Percentiles rank a stretch among this genome's conserved stretches.
These are phyloP conservation scores for Cranoglanis bouderius DNA, from an alignment of 2,113 vertebrate genomes.

Conservation along the genomic window DNA sequence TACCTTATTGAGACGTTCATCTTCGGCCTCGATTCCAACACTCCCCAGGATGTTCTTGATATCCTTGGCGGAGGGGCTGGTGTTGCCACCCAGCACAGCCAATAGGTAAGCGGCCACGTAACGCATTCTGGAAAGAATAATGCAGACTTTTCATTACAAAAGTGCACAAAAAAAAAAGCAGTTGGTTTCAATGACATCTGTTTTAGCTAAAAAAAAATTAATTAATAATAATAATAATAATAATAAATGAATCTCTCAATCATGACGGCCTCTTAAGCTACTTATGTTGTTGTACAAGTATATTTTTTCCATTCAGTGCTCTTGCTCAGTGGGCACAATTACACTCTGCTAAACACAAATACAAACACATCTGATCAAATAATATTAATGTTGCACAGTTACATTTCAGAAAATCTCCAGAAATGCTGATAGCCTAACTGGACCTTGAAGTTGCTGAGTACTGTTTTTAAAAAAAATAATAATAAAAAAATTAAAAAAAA, in stretches of 20 bases:
- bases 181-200: neutral
- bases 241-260: neutral
- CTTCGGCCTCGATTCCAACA: conserved; percentile 81
- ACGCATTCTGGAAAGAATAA: conserved; percentile 76
- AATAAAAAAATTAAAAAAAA: too few relatives aligned
- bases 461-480: too few relatives aligned
- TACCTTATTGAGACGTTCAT: conserved; percentile 78
- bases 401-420: neutral
- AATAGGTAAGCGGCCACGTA: conserved; percentile 87
- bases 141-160: neutral
- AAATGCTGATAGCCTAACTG: neutral
- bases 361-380: neutral
- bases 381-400: neutral
- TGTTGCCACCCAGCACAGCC: conserved; percentile 79
- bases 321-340: neutral
- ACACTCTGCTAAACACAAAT: neutral
- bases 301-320: neutral
- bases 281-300: neutral
- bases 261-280: neutral
- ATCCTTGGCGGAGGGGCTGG: conserved; percentile 77
- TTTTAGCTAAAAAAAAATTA: neutral
- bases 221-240: too few relatives aligned
- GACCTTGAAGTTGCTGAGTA: neutral
- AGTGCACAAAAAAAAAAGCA: neutral
- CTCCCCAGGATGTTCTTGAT: conserved; percentile 80